These are phyloP conservation scores for Bursaphelenchus mucronatus DNA, from an alignment of 1,140 invertebrate genomes.

Conservation along the genomic window DNA sequence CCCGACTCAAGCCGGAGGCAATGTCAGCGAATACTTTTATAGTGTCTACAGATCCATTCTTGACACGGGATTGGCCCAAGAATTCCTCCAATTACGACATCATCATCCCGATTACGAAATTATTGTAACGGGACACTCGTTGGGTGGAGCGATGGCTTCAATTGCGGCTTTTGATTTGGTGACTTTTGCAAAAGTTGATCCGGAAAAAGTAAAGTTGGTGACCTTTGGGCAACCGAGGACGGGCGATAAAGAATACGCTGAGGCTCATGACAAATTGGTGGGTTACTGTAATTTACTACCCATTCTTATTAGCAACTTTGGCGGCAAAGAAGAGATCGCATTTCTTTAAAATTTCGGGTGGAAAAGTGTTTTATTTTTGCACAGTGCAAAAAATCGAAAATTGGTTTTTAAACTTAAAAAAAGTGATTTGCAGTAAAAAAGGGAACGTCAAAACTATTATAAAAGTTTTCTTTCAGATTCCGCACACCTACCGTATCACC, in stretches of 20 bases:
- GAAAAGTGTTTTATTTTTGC: no score
- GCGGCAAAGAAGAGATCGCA: no score
- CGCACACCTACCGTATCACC: slow-evolving; percentile 39
- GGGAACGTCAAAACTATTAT: neutral
- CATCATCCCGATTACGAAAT: slow-evolving; percentile 39
- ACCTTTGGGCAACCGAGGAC: slow-evolving; percentile 50
- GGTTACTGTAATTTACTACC: neutral
- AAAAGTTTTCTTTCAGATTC: slow-evolving; percentile 24
- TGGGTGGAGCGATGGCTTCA: slow-evolving; percentile 47
- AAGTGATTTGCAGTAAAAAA: no score
- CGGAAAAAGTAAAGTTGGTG: slow-evolving; percentile 32
- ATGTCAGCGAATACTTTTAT: slow-evolving; percentile 44
- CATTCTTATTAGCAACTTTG: neutral
- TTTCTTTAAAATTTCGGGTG: neutral
- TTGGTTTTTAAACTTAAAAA: no score
- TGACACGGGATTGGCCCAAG: slow-evolving; percentile 38
- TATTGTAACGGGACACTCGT: slow-evolving; percentile 46
- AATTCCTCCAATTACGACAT: slow-evolving; percentile 30
- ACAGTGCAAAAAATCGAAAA: no score
- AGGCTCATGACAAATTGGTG: slow-evolving; percentile 38
- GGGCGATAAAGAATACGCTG: slow-evolving; percentile 36
- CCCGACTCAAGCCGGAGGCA: slow-evolving; percentile 32
- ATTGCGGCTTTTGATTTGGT: slow-evolving; percentile 40
- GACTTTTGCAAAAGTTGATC: slow-evolving; percentile 10
- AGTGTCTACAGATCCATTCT: slow-evolving; percentile 40